phyloP scores from a whole-genome alignment of 1,140 invertebrate genomes.

The Bacillus rossius region DNA sequence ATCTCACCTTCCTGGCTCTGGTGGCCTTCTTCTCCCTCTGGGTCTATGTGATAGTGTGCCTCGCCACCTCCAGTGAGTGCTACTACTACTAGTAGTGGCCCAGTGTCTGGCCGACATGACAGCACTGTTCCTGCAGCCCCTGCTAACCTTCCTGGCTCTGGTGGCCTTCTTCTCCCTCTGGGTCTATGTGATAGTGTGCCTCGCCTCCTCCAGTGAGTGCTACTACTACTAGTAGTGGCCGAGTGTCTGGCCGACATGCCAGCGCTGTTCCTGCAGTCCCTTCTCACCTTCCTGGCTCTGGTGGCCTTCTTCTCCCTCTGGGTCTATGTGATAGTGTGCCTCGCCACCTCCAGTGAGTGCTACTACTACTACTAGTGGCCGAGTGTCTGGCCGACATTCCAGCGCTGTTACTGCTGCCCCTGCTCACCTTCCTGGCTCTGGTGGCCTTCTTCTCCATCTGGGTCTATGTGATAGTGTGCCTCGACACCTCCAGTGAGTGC shows the following conservation, averaged over 20 bases:
- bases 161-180: constrained; percentile 79
- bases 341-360: constrained; percentile 66
- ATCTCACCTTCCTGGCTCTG: constrained; percentile 77
- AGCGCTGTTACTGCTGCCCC: constrained; percentile 78
- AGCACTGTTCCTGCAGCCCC: constrained; percentile 78
- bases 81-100: too few species aligned
- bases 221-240: too few species aligned
- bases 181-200: constrained; percentile 67
- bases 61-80: constrained; percentile 66
- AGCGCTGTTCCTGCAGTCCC: constrained; percentile 78
- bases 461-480: constrained; percentile 67
- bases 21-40: constrained; percentile 79
- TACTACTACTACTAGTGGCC: too few species aligned
- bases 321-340: constrained; percentile 67
- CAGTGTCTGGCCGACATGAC: constrained; percentile 79
- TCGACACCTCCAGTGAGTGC: constrained; percentile 66
- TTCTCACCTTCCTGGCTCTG: constrained; percentile 77
- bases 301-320: constrained; percentile 79
- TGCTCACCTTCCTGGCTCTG: constrained; percentile 77
- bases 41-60: constrained; percentile 67
- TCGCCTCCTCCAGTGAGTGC: constrained; percentile 66
- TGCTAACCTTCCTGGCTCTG: constrained; percentile 77
- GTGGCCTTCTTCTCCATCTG: constrained; percentile 79
- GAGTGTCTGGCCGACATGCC: constrained; percentile 79
- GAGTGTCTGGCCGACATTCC: constrained; percentile 79